Evolutionary conservation across 2,113 vertebrate species (phyloP), one percentile per base, ranked within the genome.

Genomic region (Delphinus delphis): DNA sequence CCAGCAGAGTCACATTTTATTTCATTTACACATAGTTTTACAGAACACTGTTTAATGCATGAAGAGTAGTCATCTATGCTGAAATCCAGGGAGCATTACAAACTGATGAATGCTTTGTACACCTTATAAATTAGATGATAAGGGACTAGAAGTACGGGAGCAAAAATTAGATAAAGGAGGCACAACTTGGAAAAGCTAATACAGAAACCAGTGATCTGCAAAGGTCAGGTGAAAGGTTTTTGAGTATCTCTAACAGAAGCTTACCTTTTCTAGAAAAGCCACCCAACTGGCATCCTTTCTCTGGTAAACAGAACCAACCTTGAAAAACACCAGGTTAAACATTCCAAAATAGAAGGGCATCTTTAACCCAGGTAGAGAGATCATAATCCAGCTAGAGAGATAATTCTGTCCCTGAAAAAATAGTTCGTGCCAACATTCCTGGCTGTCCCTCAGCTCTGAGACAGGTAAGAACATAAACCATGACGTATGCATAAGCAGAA

Each of bases 191-290:
- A 89, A 95, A 88, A 41, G 23, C 23, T 70, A 44, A 76, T 13
- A 21, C 1, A 47, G 33, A 17, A 97, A 21, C 18, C 67, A 74
- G 63, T 73, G 84, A 88, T 81, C 53, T 82, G 53, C 76, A 95
- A 92, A 93, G 73, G 21, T 95, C 67, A 94, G 44, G 60, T 1
- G 11, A 79, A 71, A 96, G 68, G 74, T 44, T 67, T 83, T 50
- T 68, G 53, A 74, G 12, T 73, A n/a, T 73, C 38, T 71, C 17
- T 31, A 71, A n/a, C 12, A 94, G 50, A 93, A 95, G 47, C 44
- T 92, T 81, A 95, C n/a, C 21, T 93, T 96, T 94, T 85, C 60
- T 76, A n/a, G 53, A 82, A 96, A 98, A 96, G 80, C 53, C 50
- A 82, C 3, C 44, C 82, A 84, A 33, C 4, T 91, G 77, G 73